A percentile compares a stretch with the other conserved stretches of the same genome.
These are phyloP conservation scores for Lasiurus cinereus DNA, from an alignment of 2,113 vertebrate species.

Conservation along the genomic window DNA sequence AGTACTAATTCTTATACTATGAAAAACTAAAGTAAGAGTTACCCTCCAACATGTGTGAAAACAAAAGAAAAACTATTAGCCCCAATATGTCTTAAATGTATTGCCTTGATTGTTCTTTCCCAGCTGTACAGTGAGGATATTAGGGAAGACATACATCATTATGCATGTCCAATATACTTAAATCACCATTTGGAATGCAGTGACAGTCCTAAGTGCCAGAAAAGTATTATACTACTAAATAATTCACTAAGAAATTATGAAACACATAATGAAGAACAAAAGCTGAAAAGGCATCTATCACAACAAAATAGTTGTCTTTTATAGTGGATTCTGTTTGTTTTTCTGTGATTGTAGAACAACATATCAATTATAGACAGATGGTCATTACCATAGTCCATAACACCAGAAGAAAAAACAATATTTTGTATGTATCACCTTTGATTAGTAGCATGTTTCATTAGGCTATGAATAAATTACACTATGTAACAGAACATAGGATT, in stretches of 20 bases:
- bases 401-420: slow-evolving; percentile 86
- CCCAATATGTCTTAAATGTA: slow-evolving; percentile 29
- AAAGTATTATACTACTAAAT: slow-evolving; percentile 75
- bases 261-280: slow-evolving; percentile 79
- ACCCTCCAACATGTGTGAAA: slow-evolving; percentile 20
- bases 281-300: slow-evolving; percentile 81
- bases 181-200: slow-evolving; percentile 59
- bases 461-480: slow-evolving; percentile 81
- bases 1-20: slow-evolving; percentile 28
- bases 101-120: slow-evolving; percentile 50
- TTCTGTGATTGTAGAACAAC: slow-evolving; percentile 84
- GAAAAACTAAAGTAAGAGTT: slow-evolving; percentile 40
- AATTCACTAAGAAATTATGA: slow-evolving; percentile 79
- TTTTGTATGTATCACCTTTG: slow-evolving; percentile 87
- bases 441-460: slow-evolving; percentile 88
- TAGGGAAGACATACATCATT: slow-evolving; percentile 42
- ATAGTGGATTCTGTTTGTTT: slow-evolving; percentile 81
- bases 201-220: slow-evolving; percentile 35
- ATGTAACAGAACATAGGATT: slow-evolving; percentile 76
- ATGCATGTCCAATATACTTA: slow-evolving; percentile 53
- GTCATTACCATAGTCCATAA: slow-evolving; percentile 89
- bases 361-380: slow-evolving; percentile 89
- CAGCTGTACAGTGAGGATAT: slow-evolving; percentile 11
- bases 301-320: slow-evolving; percentile 83
- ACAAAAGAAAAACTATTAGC: slow-evolving; percentile 40